Evolutionary conservation across 2,888 invertebrate genomes (phyloP).

Genomic region (Ernsta delagoae): DNA sequence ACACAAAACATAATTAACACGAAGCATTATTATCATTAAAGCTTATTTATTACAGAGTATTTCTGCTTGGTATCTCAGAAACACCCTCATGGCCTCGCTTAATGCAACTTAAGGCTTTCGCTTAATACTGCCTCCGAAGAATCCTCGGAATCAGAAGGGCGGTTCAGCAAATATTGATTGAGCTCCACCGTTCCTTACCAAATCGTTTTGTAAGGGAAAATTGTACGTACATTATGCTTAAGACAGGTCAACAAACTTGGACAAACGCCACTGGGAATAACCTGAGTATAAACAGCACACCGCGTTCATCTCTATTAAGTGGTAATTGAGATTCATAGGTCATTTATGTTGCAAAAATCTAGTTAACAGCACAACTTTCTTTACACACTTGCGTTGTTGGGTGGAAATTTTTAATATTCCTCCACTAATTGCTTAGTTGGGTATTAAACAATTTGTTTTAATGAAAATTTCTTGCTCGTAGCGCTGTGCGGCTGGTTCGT

Average conservation of each 20-base stretch:
- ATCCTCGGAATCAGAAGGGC: conserved; percentile 43
- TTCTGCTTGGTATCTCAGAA: conserved; percentile 7
- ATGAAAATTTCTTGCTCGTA: conserved; percentile 36
- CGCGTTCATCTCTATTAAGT: conserved; percentile 44
- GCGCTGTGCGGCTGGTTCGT: neutral
- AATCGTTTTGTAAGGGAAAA: conserved; percentile 19
- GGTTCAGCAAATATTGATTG: conserved; percentile 36
- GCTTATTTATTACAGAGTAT: neutral
- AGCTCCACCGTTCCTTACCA: conserved; percentile 17
- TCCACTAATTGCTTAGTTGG: conserved; percentile 36
- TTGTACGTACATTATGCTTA: conserved; percentile 20
- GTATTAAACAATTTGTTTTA: conserved; percentile 36
- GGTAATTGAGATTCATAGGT: conserved; percentile 50
- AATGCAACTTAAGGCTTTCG: conserved; percentile 45
- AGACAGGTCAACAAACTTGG: conserved; percentile 34
- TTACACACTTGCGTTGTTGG: conserved; percentile 32
- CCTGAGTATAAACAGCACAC: conserved; percentile 16
- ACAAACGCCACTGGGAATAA: conserved; percentile 24
- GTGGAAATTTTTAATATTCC: conserved; percentile 39
- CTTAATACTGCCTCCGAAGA: conserved; percentile 42
- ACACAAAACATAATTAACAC: neutral
- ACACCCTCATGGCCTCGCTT: conserved; percentile 38
- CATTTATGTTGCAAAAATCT: conserved; percentile 46
- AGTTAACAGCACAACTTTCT: conserved; percentile 41
- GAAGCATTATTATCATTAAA: neutral